Conservation (phyloP, 2,113 vertebrate genomes). For the Varanus komodoensis region DNA sequence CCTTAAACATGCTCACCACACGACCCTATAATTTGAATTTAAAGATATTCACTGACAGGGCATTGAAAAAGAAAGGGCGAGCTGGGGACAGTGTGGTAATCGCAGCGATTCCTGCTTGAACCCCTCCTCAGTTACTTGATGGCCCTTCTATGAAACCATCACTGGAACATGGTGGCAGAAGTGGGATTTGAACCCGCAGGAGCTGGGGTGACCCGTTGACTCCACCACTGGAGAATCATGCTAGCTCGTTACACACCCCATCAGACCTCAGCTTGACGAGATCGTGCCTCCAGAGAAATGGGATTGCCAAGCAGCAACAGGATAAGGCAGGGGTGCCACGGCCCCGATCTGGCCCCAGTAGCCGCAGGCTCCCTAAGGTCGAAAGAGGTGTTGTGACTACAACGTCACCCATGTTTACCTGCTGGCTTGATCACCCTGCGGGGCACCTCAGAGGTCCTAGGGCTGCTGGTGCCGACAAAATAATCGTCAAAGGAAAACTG, state of each 20-base stretch:
- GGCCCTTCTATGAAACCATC: neutral
- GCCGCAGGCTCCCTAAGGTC: too few relatives aligned
- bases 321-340: too few relatives aligned
- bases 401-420: neutral
- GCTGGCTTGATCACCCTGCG: neutral
- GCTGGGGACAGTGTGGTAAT: neutral
- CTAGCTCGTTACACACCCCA: too few relatives aligned
- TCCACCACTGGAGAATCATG: too few relatives aligned
- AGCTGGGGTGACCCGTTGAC: too few relatives aligned
- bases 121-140: neutral
- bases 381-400: too few relatives aligned
- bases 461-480: accelerated
- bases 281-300: too few relatives aligned
- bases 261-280: too few relatives aligned
- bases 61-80: neutral
- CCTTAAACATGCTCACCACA: neutral
- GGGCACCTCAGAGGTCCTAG: neutral
- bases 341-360: too few relatives aligned
- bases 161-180: neutral
- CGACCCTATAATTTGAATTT: neutral
- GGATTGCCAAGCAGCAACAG: too few relatives aligned
- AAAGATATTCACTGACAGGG: neutral
- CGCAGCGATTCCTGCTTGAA: neutral
- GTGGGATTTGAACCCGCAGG: neutral
- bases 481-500: neutral